Evolutionary conservation across 2,888 invertebrate genomes (phyloP), one percentile per base, ranked within the genome.

Genomic region (Lasioglossum villosulum): DNA sequence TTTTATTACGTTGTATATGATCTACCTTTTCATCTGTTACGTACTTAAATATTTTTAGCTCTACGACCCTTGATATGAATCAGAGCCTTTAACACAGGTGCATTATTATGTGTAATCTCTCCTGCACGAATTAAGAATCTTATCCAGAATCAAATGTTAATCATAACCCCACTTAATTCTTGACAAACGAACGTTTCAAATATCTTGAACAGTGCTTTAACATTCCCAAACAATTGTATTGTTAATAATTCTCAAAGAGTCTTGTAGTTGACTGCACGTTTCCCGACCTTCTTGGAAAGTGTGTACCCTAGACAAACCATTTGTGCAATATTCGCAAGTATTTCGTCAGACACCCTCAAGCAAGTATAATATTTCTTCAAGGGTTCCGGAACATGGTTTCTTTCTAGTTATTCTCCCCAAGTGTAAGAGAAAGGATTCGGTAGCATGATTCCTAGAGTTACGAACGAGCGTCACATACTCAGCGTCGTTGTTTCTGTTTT

Each of bases 401-500:
- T 39, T 70, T 4, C 39, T 4, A 14, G 5, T n/a, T 14, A 10
- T 4, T n/a, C n/a, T 56, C n/a, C 56, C 10, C n/a, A 12, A 70
- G 70, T 42, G 14, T 12, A 39, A 70, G n/a, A 70, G 70, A n/a
- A 39, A n/a, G 37, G 70, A 70, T 39, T n/a, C 39, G 39, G 70
- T n/a, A 39, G 70, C 70, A 39, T 39, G 70, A 70, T 70, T 70
- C 70, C 70, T 39, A n/a, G 39, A 39, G 39, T 42, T 16, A n/a
- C 2, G 42, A 45, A 30, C 16, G 68, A n/a, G 27, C 39, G 73
- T 63, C 45, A 19, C 78, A 42, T 30, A 42, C n/a, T 5, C 19
- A n/a, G 27, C 73, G 59, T 37, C 42, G 84, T 78, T 83, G 84
- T 84, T 82, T 75, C 56, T 48, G 63, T 30, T 80, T 76, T 42